A percentile compares a stretch with the other conserved stretches of the same genome.
Conservation (phyloP, 2,888 invertebrate genomes). For the Caenorhabditis parvicauda region DNA sequence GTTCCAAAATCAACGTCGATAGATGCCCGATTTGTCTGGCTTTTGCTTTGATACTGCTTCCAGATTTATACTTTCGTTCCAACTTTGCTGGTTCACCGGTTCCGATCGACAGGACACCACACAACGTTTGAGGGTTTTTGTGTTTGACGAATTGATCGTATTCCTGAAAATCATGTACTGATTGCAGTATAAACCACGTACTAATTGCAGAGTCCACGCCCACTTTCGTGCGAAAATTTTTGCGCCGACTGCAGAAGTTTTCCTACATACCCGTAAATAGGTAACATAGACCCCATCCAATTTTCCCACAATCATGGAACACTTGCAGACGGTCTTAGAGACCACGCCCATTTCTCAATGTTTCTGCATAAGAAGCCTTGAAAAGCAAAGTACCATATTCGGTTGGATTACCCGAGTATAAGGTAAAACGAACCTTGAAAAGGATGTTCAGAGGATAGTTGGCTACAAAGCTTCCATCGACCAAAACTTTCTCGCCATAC, state of each 20-base stretch:
- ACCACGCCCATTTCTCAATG: too few species aligned
- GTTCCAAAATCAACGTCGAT: conserved; percentile 50
- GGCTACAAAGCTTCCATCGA: conserved; percentile 56
- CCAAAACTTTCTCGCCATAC: conserved; percentile 40
- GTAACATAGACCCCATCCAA: too few species aligned
- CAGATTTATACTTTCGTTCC: conserved; percentile 39
- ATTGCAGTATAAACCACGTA: not conserved
- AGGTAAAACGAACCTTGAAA: conserved; percentile 38
- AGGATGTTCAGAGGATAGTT: conserved; percentile 56
- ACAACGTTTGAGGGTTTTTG: conserved; percentile 39
- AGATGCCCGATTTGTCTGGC: conserved; percentile 49
- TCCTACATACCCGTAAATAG: too few species aligned
- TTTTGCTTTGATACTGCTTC: conserved; percentile 38
- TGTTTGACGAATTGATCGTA: conserved; percentile 46
- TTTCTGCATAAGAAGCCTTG: too few species aligned
- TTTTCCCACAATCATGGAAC: too few species aligned
- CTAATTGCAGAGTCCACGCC: not conserved
- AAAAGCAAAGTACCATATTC: too few species aligned
- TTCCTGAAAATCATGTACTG: conserved; percentile 33
- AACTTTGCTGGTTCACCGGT: conserved; percentile 48
- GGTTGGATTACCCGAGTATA: too few species aligned
- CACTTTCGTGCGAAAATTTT: not conserved
- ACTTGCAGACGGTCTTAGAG: too few species aligned
- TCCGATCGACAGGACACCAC: conserved; percentile 53
- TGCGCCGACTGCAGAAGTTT: not conserved